phyloP scores from a whole-genome alignment of 2,797 vertebrate species.

The Aphelocoma californica region DNA sequence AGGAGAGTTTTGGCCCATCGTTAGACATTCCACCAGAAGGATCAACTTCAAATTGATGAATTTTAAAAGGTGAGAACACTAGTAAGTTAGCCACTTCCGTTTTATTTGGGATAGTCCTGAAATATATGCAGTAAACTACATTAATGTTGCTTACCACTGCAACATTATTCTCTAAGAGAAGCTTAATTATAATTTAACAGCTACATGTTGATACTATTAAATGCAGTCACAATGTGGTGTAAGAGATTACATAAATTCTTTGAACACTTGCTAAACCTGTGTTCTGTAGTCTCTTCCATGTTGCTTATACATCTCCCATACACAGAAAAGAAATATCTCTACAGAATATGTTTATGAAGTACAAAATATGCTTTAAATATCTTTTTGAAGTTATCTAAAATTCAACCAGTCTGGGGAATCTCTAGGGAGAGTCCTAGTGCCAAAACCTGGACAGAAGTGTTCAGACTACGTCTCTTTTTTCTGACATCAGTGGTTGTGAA shows the following conservation, averaged over 20 bases:
- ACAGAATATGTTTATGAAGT: neutral
- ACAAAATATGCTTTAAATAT: neutral
- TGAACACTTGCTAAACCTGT: neutral
- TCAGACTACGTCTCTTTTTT: neutral
- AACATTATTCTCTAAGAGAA: neutral
- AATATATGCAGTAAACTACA: neutral
- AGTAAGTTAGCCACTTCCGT: neutral
- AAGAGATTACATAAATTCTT: neutral
- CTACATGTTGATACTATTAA: neutral
- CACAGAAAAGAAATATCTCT: neutral
- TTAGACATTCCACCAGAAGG: neutral
- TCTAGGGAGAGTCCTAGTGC: neutral
- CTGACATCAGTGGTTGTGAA: neutral
- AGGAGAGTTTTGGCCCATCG: rapidly evolving
- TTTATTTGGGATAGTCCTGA: neutral
- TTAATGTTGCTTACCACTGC: neutral
- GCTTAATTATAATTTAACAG: neutral
- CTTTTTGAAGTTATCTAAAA: neutral
- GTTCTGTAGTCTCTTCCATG: neutral
- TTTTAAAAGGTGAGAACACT: neutral
- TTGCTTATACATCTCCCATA: neutral
- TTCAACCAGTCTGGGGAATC: neutral
- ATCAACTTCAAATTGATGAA: neutral
- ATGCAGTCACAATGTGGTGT: neutral
- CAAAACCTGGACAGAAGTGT: neutral